Evolutionary conservation across 2,888 invertebrate genomes (phyloP).

Genomic region (Coelopa pilipes): DNA sequence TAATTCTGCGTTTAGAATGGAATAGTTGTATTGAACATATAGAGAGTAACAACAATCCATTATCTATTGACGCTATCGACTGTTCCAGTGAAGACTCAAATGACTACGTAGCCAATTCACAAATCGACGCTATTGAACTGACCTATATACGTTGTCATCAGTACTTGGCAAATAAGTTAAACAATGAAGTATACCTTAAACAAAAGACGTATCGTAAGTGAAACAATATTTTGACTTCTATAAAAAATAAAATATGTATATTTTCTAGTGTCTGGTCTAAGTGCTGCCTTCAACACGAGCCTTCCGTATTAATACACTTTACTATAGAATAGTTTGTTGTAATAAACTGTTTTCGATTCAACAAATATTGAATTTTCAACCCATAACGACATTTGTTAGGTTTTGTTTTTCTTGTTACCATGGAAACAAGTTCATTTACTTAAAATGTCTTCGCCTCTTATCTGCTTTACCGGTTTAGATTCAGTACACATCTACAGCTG

Average conservation of each 20-base stretch:
- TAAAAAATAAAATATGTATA: neutral
- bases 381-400: no score
- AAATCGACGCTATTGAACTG: constrained; percentile 60
- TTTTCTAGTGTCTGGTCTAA: constrained; percentile 57
- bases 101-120: constrained; percentile 53
- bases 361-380: no score
- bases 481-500: no score
- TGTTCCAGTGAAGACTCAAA: constrained; percentile 42
- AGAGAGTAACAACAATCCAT: constrained; percentile 44
- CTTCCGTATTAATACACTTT: constrained; percentile 53
- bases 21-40: constrained; percentile 53
- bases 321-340: neutral
- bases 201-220: constrained; percentile 55
- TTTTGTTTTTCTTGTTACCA: no score
- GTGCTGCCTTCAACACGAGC: constrained; percentile 59
- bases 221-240: neutral
- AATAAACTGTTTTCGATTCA: neutral
- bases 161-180: constrained; percentile 58
- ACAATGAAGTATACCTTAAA: constrained; percentile 57
- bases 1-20: constrained; percentile 63
- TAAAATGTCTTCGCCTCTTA: no score
- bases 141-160: constrained; percentile 65
- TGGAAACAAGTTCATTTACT: no score
- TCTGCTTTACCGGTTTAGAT: no score
- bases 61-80: constrained; percentile 42